A percentile compares a stretch with the other conserved stretches of the same genome.
These are phyloP conservation scores for Danio kyathit DNA, from an alignment of 2,797 vertebrate species.

Conservation along the genomic window DNA sequence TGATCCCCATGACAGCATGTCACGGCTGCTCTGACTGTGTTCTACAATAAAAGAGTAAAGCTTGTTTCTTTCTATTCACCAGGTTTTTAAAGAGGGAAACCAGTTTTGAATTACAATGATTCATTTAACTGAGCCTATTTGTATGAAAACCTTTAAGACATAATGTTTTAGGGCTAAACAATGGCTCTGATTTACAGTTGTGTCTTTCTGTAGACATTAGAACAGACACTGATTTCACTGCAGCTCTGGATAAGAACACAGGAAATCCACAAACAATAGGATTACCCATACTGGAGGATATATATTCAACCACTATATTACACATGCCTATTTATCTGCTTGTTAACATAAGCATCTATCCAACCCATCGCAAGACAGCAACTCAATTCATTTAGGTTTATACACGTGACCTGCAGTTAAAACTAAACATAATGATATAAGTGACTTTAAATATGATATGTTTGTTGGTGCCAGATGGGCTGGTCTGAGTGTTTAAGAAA, in stretches of 20 bases:
- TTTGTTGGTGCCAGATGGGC: too few species aligned
- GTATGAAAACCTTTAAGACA: constrained; percentile 4
- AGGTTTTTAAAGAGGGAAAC: neutral
- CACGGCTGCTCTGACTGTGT: neutral
- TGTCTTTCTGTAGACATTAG: constrained; percentile 2
- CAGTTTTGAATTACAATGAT: constrained; percentile 27
- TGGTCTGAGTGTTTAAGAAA: too few species aligned
- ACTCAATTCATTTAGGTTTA: too few species aligned
- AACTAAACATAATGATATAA: too few species aligned
- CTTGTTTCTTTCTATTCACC: constrained; percentile 9
- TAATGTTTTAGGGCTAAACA: constrained; percentile 14
- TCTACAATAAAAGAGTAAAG: constrained; percentile 26
- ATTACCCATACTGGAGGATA: neutral
- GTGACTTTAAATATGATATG: too few species aligned
- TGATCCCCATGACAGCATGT: neutral
- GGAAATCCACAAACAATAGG: constrained; percentile 5
- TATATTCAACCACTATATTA: too few species aligned
- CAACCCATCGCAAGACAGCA: too few species aligned
- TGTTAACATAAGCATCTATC: too few species aligned
- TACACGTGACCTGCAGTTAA: too few species aligned
- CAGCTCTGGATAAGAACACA: constrained; percentile 9
- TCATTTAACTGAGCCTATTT: constrained; percentile 15
- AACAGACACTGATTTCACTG: constrained; percentile 2
- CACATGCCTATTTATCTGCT: too few species aligned
- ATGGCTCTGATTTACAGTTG: constrained; percentile 23